Evolutionary conservation across 2,113 vertebrate genomes (phyloP), one percentile per base, ranked within the genome.

Genomic region (Pampusana beccarii): DNA sequence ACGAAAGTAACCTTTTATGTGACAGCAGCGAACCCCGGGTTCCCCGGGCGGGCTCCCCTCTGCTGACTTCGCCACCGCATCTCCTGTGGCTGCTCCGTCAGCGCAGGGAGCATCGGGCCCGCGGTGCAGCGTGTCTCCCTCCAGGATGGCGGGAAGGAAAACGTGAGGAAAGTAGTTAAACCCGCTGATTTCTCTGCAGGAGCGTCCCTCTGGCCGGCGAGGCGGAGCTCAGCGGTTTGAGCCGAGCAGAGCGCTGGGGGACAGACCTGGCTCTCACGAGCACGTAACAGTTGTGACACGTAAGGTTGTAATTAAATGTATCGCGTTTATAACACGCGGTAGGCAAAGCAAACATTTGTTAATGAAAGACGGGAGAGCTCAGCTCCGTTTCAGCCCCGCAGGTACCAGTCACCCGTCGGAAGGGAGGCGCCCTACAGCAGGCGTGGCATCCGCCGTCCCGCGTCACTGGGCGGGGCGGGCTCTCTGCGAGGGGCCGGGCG

Each of bases 321-420:
- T 13, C 18, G 4, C 3, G 48, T 7, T 48, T 31, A 3, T 18
- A 6, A 9, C 0, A 20, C 13, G 2, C 0, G 38, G 31, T 9
- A 12, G 36, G 1, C 34, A n/a, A 6, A 19, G 24, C 66, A 19
- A 8, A 15, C 24, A 0, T 7, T 7, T 1, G 7, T 5, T 24
- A 17, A 11, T 3, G 18, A 6, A 17, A 10, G 24, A 4, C 13
- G 10, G 19, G 20, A 11, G 10, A 10, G 28, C 44, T 44, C 44
- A n/a, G 9, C 4, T 33, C 2, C 4, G 2, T 0, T 0, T 14
- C 25, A 0, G 1, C 3, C 31, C 28, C 15, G 18, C 50, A 2
- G 31, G 24, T 42, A 21, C 40, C 70, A n/a, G 6, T 11, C 28
- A 0, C 19, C 36, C 31, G 15, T 7, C 13, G 5, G 13, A 13